Evolutionary conservation across 1,140 invertebrate genomes (phyloP).

Genomic region (Globodera rostochiensis): DNA sequence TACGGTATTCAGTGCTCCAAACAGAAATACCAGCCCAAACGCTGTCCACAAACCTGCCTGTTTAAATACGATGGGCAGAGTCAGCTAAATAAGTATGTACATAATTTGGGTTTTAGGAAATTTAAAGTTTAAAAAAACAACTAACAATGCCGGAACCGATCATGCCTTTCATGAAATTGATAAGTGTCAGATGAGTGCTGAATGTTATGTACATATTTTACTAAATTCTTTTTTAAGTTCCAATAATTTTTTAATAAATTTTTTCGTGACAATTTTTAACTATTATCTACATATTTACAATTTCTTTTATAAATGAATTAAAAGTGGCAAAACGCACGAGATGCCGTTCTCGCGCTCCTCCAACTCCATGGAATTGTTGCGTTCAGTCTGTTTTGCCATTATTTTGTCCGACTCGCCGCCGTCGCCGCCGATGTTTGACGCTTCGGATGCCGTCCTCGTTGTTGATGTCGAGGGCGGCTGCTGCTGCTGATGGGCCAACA

Average conservation of each 20-base stretch:
- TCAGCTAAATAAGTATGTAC: neutral
- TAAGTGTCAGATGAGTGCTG: conserved; percentile 18
- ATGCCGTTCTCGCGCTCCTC: conserved; percentile 4
- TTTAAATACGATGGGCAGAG: conserved; percentile 54
- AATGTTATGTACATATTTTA: neutral
- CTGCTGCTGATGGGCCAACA: no score
- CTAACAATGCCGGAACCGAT: conserved; percentile 25
- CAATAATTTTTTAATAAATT: no score
- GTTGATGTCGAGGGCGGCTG: no score
- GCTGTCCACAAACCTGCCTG: conserved; percentile 55
- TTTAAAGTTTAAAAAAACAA: no score
- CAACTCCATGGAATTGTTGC: neutral
- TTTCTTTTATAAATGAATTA: neutral
- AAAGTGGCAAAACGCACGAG: neutral
- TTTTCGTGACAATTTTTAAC: no score
- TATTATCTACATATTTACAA: no score
- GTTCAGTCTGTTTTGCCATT: no score
- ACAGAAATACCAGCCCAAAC: conserved; percentile 50
- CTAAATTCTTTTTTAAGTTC: no score
- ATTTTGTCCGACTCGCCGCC: no score
- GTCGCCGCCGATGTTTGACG: no score
- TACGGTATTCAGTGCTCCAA: conserved; percentile 54
- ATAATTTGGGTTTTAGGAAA: no score
- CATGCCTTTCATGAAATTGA: conserved; percentile 33
- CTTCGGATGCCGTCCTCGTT: no score